Evolutionary conservation across 2,797 vertebrate species (phyloP), one percentile per base, ranked within the genome.

Genomic region (Hemitrygon akajei): DNA sequence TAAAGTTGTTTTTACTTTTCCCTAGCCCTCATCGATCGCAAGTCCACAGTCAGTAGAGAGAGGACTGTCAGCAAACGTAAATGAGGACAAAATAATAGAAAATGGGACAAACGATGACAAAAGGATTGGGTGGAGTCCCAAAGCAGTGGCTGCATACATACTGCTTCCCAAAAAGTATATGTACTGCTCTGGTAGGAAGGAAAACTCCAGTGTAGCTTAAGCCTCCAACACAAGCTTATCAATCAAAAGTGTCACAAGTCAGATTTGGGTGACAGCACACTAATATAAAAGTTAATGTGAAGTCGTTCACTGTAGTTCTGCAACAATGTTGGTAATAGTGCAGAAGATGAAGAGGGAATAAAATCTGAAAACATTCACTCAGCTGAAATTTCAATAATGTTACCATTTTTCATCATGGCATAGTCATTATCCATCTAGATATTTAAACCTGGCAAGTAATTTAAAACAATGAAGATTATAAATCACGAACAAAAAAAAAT

Each of bases 381-480:
- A 93, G 91, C 71, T 93, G 91, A 76, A 75, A 75, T 76, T 76
- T 18, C 40, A 76, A 76, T 93, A 92, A 93, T 93, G 91, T 58
- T 75, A 76, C 47, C 71, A 93, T 93, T 93, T 75, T 76, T 93
- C 71, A 56, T 58, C 73, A n/a, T 93, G 69, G 73, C 66, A 93
- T 56, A 58, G 73, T 93, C 40, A 76, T 93, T 93, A 73, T 76
- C 71, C 71, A 93, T 93, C 47, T 58, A 93, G 71, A 56, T 93
- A 93, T 73, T 93, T 76, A 93, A 93, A 76, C 71, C 56, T n/a
- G 27, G 47, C 40, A 93, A 93, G 91, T 93, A 76, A 76, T 93
- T 93, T 76, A n/a, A 93, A 91, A 76, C 20, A 93, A 76, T 76
- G 47, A 93, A 93, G 91, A 93, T 76, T 76, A 92, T 75, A 93